Conservation (phyloP, 1,140 invertebrate genomes). For the Dreissena polymorpha region DNA sequence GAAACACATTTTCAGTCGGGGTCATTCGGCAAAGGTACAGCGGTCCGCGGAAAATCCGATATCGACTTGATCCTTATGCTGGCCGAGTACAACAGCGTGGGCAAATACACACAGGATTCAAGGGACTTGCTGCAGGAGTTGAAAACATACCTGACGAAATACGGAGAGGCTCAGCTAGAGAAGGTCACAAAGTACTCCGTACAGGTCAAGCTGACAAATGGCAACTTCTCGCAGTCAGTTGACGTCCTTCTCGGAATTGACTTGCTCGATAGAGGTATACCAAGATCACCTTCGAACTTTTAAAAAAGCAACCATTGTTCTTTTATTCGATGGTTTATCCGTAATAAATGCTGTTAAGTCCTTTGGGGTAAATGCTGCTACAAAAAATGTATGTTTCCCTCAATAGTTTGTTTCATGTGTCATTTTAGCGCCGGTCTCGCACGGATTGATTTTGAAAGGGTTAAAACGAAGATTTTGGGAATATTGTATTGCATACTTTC, state of each 20-base stretch:
- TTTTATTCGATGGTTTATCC: no score
- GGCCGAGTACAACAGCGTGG: constrained; percentile 3
- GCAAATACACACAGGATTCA: background rate
- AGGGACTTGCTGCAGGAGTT: background rate
- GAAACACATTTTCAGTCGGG: constrained; percentile 20
- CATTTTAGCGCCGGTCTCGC: no score
- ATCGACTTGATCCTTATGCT: constrained; percentile 33
- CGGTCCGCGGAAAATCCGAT: constrained; percentile 24
- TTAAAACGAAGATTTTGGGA: no score
- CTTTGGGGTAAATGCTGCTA: no score
- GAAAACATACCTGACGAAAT: background rate
- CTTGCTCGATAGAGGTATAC: background rate
- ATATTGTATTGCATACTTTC: no score
- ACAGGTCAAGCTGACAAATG: background rate
- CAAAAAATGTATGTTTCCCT: no score
- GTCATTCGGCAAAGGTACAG: constrained; percentile 33
- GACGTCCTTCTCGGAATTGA: background rate
- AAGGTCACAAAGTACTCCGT: background rate
- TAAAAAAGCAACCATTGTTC: no score
- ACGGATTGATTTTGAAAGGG: no score
- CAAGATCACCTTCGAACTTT: background rate
- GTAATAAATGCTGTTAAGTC: no score
- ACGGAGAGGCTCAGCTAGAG: background rate
- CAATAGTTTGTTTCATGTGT: no score
- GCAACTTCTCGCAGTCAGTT: background rate